Evolutionary conservation across 53 echinoderm and acorn worm species (phyloP).

Genomic region (Arbacia lixula): DNA sequence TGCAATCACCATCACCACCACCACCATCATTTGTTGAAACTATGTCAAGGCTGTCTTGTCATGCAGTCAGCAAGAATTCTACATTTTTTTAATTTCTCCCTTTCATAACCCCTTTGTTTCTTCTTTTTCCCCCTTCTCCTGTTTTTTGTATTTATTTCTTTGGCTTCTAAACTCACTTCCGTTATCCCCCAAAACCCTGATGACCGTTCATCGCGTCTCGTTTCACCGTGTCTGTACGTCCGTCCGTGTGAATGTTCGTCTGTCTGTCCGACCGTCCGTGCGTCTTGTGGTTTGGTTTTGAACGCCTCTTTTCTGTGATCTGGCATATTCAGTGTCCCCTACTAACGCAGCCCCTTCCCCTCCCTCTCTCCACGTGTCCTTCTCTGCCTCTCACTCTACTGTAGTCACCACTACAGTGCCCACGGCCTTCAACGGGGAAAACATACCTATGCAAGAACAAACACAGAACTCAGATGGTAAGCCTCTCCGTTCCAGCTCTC

Average conservation of each 20-base stretch:
- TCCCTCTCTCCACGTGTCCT: slow-evolving; percentile 55
- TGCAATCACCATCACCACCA: background rate
- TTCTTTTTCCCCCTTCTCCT: slow-evolving; percentile 26
- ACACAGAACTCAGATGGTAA: slow-evolving; percentile 42
- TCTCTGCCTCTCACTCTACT: slow-evolving; percentile 39
- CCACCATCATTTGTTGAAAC: slow-evolving; percentile 18
- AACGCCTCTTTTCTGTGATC: slow-evolving; percentile 17
- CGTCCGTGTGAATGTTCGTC: background rate
- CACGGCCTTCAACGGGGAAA: slow-evolving; percentile 41
- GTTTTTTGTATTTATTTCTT: slow-evolving; percentile 19
- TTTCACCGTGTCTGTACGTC: slow-evolving; percentile 13
- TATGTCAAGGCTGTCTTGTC: slow-evolving; percentile 6
- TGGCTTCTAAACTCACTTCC: slow-evolving; percentile 16
- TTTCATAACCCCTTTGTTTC: slow-evolving; percentile 22
- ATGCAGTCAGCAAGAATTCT: slow-evolving; percentile 18
- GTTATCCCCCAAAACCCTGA: slow-evolving; percentile 15
- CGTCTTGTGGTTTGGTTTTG: slow-evolving; percentile 21
- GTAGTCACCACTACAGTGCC: slow-evolving; percentile 45
- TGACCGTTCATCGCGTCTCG: background rate
- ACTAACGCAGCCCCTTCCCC: slow-evolving; percentile 52
- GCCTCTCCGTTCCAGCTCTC: background rate
- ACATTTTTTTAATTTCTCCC: slow-evolving; percentile 34
- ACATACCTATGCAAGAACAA: slow-evolving; percentile 58
- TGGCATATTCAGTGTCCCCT: slow-evolving; percentile 50
- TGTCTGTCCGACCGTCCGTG: background rate